Evolutionary conservation across 2,797 vertebrate species (phyloP).

Genomic region (Apodemus agrarius): DNA sequence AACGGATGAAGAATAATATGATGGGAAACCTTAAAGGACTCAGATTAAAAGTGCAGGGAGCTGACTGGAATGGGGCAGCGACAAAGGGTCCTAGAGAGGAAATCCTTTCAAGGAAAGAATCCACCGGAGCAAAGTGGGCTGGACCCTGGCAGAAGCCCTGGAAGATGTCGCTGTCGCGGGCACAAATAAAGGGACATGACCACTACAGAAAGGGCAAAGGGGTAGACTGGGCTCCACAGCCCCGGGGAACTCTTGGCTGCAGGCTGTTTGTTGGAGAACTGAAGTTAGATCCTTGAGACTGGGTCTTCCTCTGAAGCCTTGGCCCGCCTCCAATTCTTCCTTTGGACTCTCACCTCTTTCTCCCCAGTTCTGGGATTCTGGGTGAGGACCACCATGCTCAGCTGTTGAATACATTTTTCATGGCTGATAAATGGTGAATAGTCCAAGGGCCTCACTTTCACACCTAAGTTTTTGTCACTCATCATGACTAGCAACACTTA

Average conservation of each 20-base stretch:
- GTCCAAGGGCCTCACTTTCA: neutral
- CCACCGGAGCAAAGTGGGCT: neutral
- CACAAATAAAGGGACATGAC: neutral
- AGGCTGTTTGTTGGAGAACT: neutral
- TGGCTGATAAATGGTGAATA: neutral
- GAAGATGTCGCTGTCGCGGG: neutral
- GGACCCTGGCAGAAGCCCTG: neutral
- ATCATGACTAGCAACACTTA: neutral
- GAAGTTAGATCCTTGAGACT: neutral
- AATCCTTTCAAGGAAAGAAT: neutral
- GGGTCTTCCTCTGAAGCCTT: neutral
- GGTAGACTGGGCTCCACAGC: neutral
- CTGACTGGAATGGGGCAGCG: neutral
- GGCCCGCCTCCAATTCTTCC: neutral
- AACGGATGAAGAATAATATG: neutral
- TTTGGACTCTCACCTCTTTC: neutral
- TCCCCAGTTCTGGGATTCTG: neutral
- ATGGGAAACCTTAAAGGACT: neutral
- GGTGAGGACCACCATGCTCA: neutral
- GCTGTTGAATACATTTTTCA: neutral
- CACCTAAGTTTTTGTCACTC: neutral
- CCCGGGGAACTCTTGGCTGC: neutral
- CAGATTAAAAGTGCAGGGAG: neutral
- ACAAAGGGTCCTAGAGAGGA: neutral
- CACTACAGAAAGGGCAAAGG: neutral